Evolutionary conservation across 2,113 vertebrate species (phyloP).

Genomic region (Gavialis gangeticus): DNA sequence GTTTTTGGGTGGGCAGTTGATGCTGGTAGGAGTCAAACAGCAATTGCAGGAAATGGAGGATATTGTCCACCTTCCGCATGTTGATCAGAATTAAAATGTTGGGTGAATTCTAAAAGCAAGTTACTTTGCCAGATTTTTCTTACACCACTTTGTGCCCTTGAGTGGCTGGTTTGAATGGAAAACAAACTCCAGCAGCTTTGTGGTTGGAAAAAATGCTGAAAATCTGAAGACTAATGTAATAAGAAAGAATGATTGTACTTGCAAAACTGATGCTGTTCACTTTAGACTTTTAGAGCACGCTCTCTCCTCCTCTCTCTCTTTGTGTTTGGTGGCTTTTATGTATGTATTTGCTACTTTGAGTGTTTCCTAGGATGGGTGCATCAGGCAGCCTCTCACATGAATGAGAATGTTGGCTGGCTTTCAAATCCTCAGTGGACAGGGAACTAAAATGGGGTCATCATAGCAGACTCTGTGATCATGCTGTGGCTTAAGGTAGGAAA

Average conservation of each 20-base stretch:
- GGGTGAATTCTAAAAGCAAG: constrained; percentile 32
- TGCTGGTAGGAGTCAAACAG: background rate
- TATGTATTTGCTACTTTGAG: constrained; percentile 64
- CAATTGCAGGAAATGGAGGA: background rate
- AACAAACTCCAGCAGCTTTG: constrained; percentile 32
- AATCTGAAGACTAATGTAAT: constrained; percentile 52
- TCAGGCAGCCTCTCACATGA: background rate
- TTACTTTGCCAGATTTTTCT: constrained; percentile 33
- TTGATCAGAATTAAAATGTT: background rate
- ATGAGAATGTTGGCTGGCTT: background rate
- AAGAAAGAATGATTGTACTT: constrained; percentile 38
- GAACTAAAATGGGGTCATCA: background rate
- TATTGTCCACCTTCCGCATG: background rate
- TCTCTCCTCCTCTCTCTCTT: no score
- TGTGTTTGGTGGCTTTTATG: constrained; percentile 4
- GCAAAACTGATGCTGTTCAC: constrained; percentile 45
- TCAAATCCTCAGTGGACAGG: background rate
- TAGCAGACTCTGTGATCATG: constrained; percentile 35
- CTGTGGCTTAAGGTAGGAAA: constrained; percentile 5
- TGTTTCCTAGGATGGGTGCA: constrained; percentile 36
- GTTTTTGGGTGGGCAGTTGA: background rate
- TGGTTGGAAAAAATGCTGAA: constrained; percentile 27
- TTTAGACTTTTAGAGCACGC: constrained; percentile 18
- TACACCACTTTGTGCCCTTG: constrained; percentile 21
- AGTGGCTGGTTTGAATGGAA: constrained; percentile 13